phyloP scores from a whole-genome alignment of 2,888 invertebrate species.

The Agapetus fuscipes region DNA sequence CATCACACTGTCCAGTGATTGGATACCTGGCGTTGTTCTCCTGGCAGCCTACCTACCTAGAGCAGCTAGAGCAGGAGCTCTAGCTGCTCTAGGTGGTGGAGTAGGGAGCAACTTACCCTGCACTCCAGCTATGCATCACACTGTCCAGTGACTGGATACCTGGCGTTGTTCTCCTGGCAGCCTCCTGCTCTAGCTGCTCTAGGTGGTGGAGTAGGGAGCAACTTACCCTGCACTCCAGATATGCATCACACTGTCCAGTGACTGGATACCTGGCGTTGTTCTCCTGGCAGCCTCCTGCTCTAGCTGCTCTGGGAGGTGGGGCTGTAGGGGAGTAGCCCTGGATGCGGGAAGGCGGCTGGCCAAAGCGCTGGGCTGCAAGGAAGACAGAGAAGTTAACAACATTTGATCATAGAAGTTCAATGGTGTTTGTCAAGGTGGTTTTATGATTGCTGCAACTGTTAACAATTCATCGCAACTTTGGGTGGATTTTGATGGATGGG shows the following conservation, averaged over 20 bases:
- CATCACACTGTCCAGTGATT: slow-evolving; percentile 61
- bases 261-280: slow-evolving; percentile 60
- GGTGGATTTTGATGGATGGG: too few species aligned
- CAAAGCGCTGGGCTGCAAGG: slow-evolving; percentile 11
- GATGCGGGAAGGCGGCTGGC: slow-evolving; percentile 15
- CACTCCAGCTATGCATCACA: slow-evolving; percentile 71
- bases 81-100: too few species aligned
- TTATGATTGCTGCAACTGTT: too few species aligned
- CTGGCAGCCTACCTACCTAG: too few species aligned
- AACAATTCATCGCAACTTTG: too few species aligned
- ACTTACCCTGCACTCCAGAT: slow-evolving; percentile 56
- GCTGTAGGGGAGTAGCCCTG: too few species aligned
- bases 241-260: slow-evolving; percentile 63
- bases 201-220: too few species aligned
- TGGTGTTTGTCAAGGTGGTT: neutral
- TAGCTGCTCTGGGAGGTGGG: too few species aligned
- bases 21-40: slow-evolving; percentile 62
- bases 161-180: slow-evolving; percentile 62
- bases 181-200: too few species aligned
- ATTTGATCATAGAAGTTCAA: too few species aligned
- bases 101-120: slow-evolving; percentile 42
- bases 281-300: slow-evolving; percentile 50
- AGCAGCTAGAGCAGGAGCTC: too few species aligned
- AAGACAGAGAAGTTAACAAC: too few species aligned
- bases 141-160: slow-evolving; percentile 55